Evolutionary conservation across 1,140 invertebrate genomes (phyloP).

Genomic region (Zaprionus capensis): DNA sequence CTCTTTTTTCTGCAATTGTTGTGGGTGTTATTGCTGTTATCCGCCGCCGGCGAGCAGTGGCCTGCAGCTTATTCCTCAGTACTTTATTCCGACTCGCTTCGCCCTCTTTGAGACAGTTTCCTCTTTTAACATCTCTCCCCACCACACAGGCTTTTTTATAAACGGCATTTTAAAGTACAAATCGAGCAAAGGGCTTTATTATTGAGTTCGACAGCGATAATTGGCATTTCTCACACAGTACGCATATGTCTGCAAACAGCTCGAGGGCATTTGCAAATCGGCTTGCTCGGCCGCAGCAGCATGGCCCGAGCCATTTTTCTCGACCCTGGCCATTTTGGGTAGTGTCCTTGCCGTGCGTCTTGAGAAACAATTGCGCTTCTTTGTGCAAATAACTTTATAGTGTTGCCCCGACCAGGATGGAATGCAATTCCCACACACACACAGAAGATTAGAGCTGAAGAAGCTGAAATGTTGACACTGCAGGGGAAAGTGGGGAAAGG

Average conservation of each 20-base stretch:
- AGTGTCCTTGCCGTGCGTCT: conserved; percentile 64
- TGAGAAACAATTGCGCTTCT: conserved; percentile 76
- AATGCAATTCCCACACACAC: conserved; percentile 47
- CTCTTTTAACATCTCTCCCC: background rate
- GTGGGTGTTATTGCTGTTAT: conserved; percentile 78
- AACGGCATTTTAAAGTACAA: background rate
- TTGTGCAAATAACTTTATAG: conserved; percentile 78
- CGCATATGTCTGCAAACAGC: background rate
- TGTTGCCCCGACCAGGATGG: conserved; percentile 37
- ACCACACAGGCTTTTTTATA: background rate
- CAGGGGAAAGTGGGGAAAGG: background rate
- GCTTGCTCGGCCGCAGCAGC: background rate
- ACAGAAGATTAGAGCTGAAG: conserved; percentile 29
- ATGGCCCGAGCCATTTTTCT: conserved; percentile 2
- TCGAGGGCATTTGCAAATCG: conserved; percentile 33
- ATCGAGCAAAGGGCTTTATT: background rate
- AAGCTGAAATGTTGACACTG: conserved; percentile 57
- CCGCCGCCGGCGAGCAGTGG: conserved; percentile 52
- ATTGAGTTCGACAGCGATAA: conserved; percentile 3
- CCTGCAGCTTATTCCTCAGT: conserved; percentile 54
- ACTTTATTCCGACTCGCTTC: conserved; percentile 16
- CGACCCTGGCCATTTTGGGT: conserved; percentile 48
- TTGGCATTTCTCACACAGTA: background rate
- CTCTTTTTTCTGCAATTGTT: conserved; percentile 35
- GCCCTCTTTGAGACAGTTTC: conserved; percentile 16